Conservation (phyloP, 2,797 vertebrate genomes). For the Helicolenus hilgendorfi region DNA sequence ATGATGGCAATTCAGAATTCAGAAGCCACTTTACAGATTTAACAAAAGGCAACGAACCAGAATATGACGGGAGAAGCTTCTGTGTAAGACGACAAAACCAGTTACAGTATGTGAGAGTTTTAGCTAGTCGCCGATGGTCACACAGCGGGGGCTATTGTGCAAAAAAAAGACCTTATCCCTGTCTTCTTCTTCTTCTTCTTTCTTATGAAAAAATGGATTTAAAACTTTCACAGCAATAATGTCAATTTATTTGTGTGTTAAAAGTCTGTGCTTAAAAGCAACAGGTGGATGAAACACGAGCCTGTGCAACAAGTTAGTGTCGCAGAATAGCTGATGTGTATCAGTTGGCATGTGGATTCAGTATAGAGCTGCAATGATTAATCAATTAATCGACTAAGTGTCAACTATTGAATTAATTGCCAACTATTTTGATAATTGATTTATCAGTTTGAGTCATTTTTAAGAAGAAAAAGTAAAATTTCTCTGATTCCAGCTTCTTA, state of each 20-base stretch:
- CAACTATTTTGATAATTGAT: too few relatives aligned
- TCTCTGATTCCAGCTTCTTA: too few relatives aligned
- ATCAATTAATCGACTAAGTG: too few relatives aligned
- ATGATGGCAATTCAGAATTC: not conserved
- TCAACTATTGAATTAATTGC: too few relatives aligned
- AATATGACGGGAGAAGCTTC: not conserved
- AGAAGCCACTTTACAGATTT: not conserved
- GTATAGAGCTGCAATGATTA: too few relatives aligned
- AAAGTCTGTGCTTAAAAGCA: not conserved
- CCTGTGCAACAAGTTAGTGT: not conserved
- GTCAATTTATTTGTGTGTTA: not conserved
- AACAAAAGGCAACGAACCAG: not conserved
- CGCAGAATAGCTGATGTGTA: not conserved
- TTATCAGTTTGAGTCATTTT: too few relatives aligned
- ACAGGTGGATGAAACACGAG: not conserved
- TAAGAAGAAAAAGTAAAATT: too few relatives aligned
- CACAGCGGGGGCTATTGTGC: not conserved
- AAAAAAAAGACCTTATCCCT: not conserved
- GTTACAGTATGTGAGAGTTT: not conserved
- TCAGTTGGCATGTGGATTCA: not conserved
- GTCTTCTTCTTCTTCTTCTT: not conserved
- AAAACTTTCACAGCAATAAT: not conserved
- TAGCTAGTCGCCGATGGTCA: not conserved
- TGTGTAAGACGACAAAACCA: not conserved
- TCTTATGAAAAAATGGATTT: not conserved